Evolutionary conservation across 2,113 vertebrate species (phyloP), one percentile per base, ranked within the genome.

Genomic region (Hemiscyllium ocellatum): DNA sequence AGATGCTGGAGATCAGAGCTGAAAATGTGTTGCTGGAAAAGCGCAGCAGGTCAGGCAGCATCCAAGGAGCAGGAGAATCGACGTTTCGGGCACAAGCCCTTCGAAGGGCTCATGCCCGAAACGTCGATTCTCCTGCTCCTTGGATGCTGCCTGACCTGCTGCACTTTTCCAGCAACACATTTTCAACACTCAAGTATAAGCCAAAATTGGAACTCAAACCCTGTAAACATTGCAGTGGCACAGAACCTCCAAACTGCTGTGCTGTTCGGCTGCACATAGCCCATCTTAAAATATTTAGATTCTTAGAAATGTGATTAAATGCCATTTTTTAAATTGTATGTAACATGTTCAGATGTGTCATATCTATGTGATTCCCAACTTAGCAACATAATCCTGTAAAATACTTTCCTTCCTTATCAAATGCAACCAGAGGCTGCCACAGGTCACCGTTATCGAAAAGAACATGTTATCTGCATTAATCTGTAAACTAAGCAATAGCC

Each of bases 341-440:
- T 17, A 65, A 37, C 15, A 66, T 37, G 4, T 17, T n/a, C 61
- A 66, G 61, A 19, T 15, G 61, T 89, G 89, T 15, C 56, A 66
- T 5, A 17, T n/a, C 52, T 50, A 89, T 56, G 42, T 47, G 24
- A 89, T 56, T 91, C 61, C 61, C 33, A 91, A 33, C 56, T 56
- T 91, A 66, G 89, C 89, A 17, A n/a, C 33, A 66, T 91, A 91
- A 91, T 91, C 56, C 20, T 20, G 15, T 91, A n/a, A 91, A 91
- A 91, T 56, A 91, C 89, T 61, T 66, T 29, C 66, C 4, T 42
- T 91, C 20, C 89, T 61, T 91, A 33, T 91, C 61, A 91, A 10
- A 10, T 61, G 56, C 56, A 61, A 7, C 56, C 56, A 61, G 56
- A 61, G 50, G 24, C 47, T 50, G 29, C 56, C 2, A 87, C 29